Base-by-base conservation (phyloP, 2,797 vertebrate species). In the Peromyscus melanophrys region DNA sequence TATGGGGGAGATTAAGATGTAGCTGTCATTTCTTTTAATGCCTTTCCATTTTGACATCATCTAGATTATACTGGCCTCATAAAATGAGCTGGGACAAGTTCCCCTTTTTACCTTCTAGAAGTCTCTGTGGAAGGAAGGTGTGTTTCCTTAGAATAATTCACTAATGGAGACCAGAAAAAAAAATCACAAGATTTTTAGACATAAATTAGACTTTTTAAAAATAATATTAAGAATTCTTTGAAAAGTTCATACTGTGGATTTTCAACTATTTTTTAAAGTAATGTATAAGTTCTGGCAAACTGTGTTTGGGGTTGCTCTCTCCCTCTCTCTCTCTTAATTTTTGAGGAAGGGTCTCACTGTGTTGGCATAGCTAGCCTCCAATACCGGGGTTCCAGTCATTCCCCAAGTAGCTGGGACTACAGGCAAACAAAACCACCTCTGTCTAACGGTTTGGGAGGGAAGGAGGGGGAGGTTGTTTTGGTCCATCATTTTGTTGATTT, bases 131-230 rank as follows among this genome's bases (percentile, higher is more conserved):
- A 93, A 96, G 43, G 88, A 89, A 80, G n/a, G 67, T 90, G 1
- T 84, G 52, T 94, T 94, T 95, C 25, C 94, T 94, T 67, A 96
- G 61, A 96, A 71, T 85, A 34, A 94, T 78, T 96, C 37, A 76
- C 49, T 57, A 89, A 93, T 80, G 37, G 43, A 52, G 37, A 21
- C 76, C 12, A 81, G 27, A 14, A 84, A 25, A 84, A 25, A 76
- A 78, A 29, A 52, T 9, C 37, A 43, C 8, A 29, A 78, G 25
- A 57, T 57, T 92, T 94, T 96, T 90, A 83, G 93, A 63, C 46
- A 92, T 21, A 94, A 96, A 81, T 88, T 97, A 27, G 77, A 43
- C 76, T 92, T 93, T 34, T 75, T 49, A 80, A 86, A 87, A 92
- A 92, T 80, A 82, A 92, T 71, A 90, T 78, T 90, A 81, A 61